phyloP scores from a whole-genome alignment of 2,797 vertebrate species.

The Chaetophractus vellerosus region DNA sequence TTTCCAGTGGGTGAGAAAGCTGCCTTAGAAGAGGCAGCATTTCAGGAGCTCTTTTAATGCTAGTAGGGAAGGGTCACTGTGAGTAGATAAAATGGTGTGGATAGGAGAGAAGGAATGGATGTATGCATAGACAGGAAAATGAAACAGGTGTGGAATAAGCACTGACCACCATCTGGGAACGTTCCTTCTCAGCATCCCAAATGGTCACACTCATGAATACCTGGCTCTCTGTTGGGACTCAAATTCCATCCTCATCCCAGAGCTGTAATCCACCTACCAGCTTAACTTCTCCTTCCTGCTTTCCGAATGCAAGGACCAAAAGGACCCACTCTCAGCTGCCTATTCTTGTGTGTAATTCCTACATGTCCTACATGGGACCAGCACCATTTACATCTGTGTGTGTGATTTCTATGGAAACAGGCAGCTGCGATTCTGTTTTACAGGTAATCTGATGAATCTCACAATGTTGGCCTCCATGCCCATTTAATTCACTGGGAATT shows the following conservation, averaged over 20 bases:
- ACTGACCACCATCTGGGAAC: not conserved
- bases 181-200: slow-evolving; percentile 33
- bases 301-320: not conserved
- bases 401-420: slow-evolving; percentile 58
- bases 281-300: not conserved
- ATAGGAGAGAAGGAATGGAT: not conserved
- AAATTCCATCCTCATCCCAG: slow-evolving; percentile 39
- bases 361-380: not conserved
- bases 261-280: not conserved
- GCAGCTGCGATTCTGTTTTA: slow-evolving; percentile 11
- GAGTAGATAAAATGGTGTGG: not conserved
- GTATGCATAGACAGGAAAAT: not conserved
- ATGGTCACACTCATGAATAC: not conserved
- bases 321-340: not conserved
- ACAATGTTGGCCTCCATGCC: not conserved
- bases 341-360: not conserved
- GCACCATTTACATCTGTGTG: not conserved
- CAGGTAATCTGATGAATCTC: not conserved
- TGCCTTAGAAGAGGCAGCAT: not conserved
- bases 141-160: not conserved
- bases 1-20: not conserved
- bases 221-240: slow-evolving; percentile 20
- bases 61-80: not conserved
- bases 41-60: not conserved
- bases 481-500: slow-evolving; percentile 27